Evolutionary conservation across 2,113 vertebrate genomes (phyloP), one percentile per base, ranked within the genome.

Genomic region (Capreolus pygargus): DNA sequence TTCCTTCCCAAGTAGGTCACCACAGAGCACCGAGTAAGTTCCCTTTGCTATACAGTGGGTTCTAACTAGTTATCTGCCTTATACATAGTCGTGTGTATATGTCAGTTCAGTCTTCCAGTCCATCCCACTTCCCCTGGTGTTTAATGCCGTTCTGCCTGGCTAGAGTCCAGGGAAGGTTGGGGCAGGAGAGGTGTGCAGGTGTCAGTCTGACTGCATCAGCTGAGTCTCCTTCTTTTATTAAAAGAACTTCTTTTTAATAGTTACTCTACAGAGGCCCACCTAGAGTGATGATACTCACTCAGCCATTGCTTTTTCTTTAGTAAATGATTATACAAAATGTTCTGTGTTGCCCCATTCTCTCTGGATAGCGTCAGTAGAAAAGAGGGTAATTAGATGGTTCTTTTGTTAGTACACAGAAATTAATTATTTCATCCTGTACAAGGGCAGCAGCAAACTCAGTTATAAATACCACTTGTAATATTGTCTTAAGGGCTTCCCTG

Each of bases 221-320:
- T 76, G 36, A 33, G 11, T 92, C 28, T 61, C 30, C 47, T 52
- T 19, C n/a, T 82, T 39, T 76, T 76, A 43, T 14, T 39, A 43
- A 90, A 15, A 94, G 39, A 67, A 6, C 47, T 93, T 93, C 82
- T 33, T 93, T 67, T 86, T 47, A 39, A 50, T 47, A 82, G 57
- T 89, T 81, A 47, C 8, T 17, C 5, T 74, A 23, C 78, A 36
- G 19, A 84, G 67, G 50, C 25, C 86, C 16, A 27, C 67, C 10
- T 85, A 15, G 9, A 85, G 16, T 90, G 43, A 82, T 47, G 25
- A 64, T 55, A 55, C 50, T 70, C 57, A 95, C 52, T 67, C 60
- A 95, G 16, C 36, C 50, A 16, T 19, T 95, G 55, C 43, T 67
- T 95, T 97, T 94, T 84, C 45, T 90, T 90, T 76, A 82, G 54